Base-by-base conservation (phyloP, 1,140 invertebrate genomes). In the Aphelenchoides fujianensis region DNA sequence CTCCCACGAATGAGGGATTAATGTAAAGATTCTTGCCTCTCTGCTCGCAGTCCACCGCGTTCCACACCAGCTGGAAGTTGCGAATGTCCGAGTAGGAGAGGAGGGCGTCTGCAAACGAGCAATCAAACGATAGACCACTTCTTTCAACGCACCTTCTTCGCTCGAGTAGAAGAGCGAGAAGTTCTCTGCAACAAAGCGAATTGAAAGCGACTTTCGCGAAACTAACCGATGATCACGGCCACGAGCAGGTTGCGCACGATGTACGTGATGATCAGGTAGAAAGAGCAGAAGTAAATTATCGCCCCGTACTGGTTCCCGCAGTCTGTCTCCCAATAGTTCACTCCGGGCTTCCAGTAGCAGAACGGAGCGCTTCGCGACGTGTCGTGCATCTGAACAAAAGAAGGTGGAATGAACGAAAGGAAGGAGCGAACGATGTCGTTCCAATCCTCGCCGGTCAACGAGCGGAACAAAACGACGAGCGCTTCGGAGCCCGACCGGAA, bases 1-100 rank as follows among this genome's bases (percentile, higher is more conserved):
- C n/a, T n/a, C n/a, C n/a, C n/a, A n/a, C n/a, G n/a, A n/a, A n/a
- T n/a, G n/a, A n/a, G n/a, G n/a, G n/a, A n/a, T n/a, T n/a, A n/a
- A n/a, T n/a, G n/a, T n/a, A n/a, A n/a, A n/a, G n/a, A n/a, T n/a
- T n/a, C n/a, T n/a, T n/a, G n/a, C n/a, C n/a, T 81, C 95, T 90
- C 86, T 98, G 95, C 86, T 97, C 93, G 53, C 94, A 92, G 86
- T 99, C 96, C 0, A 99, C 95, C 48, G 97, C 90, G 84, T 99
- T 99, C 97, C 97, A 99, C 0, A 96, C 98, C 80, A 96, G 96
- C 87, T 99, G 97, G 85, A 98, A 99, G 86, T 98, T 97, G 77
- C 96, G 88, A 72, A 98, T 98, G 83, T 98, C 96, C 35, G 94
- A 95, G 82, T 90, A 90, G 72, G 88, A 89, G 5, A 99, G 87